These are phyloP conservation scores for Allophyes oxyacanthae DNA, from an alignment of 2,888 invertebrate genomes.

Conservation along the genomic window DNA sequence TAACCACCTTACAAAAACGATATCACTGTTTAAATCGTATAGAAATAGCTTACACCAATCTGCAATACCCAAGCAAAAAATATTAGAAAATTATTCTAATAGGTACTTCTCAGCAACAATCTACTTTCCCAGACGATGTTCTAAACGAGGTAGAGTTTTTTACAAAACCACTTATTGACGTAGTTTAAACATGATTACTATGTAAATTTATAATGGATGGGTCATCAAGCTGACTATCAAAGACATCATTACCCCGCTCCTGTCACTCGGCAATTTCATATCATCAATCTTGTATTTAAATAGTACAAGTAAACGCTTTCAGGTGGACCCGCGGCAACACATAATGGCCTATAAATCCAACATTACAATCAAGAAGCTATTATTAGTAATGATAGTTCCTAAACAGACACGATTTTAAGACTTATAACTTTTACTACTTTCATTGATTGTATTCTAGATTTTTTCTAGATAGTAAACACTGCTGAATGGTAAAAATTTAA, in stretches of 20 bases:
- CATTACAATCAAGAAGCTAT: slow-evolving; percentile 48
- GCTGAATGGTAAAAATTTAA: no score
- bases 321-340: slow-evolving; percentile 55
- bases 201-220: slow-evolving; percentile 81
- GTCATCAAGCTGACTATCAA: slow-evolving; percentile 72
- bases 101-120: slow-evolving; percentile 34
- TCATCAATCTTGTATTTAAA: slow-evolving; percentile 81
- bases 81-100: slow-evolving; percentile 41
- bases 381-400: slow-evolving; percentile 32
- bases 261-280: slow-evolving; percentile 72
- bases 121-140: slow-evolving; percentile 47
- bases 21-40: no score
- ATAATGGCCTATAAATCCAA: slow-evolving; percentile 59
- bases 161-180: slow-evolving; percentile 56
- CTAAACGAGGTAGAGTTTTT: slow-evolving; percentile 44
- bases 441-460: slow-evolving; percentile 1
- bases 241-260: slow-evolving; percentile 70
- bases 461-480: not conserved
- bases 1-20: no score
- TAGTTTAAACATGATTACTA: slow-evolving; percentile 68
- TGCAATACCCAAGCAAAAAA: slow-evolving; percentile 23
- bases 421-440: slow-evolving; percentile 17
- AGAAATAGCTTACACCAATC: not conserved
- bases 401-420: slow-evolving; percentile 26
- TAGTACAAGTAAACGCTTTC: slow-evolving; percentile 80